Percentiles rank a stretch among this genome's conserved stretches.
Evolutionary conservation across 2,888 invertebrate genomes (phyloP).

Genomic region (Molorchus minor): DNA sequence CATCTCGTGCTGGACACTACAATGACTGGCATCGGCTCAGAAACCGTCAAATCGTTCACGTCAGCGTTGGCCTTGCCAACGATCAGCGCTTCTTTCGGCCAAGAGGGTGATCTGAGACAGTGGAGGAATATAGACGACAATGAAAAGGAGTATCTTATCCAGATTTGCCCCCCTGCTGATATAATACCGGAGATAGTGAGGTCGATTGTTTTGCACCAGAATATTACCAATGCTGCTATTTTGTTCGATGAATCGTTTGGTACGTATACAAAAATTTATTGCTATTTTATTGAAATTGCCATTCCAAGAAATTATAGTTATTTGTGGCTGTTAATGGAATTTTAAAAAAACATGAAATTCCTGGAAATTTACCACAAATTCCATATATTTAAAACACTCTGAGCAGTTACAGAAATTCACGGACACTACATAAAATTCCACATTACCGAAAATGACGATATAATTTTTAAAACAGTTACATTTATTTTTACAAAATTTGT

Average conservation of each 20-base stretch:
- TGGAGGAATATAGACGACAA: constrained; percentile 79
- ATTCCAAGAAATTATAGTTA: too few species aligned
- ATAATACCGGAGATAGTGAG: constrained; percentile 84
- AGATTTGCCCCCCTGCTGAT: constrained; percentile 87
- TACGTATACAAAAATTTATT: constrained; percentile 56
- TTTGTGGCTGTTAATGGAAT: too few species aligned
- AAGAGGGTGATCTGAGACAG: constrained; percentile 81
- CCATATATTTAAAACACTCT: too few species aligned
- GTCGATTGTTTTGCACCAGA: constrained; percentile 81
- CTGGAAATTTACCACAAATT: too few species aligned
- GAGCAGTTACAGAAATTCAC: too few species aligned
- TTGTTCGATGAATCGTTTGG: constrained; percentile 89
- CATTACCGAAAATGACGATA: too few species aligned
- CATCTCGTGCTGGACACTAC: constrained; percentile 86
- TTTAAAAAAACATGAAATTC: too few species aligned
- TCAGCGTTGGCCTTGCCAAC: constrained; percentile 83
- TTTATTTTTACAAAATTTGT: too few species aligned
- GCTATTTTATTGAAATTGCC: too few species aligned
- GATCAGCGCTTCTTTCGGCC: constrained; percentile 85
- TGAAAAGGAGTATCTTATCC: constrained; percentile 80
- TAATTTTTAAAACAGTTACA: too few species aligned
- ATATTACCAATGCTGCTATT: constrained; percentile 91
- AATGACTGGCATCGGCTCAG: constrained; percentile 81
- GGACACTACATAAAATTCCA: too few species aligned
- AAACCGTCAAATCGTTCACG: constrained; percentile 86